Conservation (phyloP, 2,797 vertebrate species). For the Oryzias dopingdopingensis region DNA sequence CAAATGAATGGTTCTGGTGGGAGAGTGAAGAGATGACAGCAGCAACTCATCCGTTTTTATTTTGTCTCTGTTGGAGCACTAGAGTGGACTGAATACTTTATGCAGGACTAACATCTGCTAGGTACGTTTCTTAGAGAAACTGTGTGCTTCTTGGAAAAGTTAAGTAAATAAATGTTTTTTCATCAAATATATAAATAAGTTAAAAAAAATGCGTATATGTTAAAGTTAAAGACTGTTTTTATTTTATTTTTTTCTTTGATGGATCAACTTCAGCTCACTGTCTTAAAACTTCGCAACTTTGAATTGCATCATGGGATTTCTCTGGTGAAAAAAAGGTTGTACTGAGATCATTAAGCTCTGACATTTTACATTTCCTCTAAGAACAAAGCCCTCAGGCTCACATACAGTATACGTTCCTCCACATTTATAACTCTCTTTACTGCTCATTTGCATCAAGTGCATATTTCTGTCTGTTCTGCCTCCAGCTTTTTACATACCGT, state of each 20-base stretch:
- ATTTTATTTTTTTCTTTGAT: neutral
- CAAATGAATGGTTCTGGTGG: conserved; percentile 31
- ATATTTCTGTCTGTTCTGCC: conserved; percentile 27
- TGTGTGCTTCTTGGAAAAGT: neutral
- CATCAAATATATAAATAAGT: neutral
- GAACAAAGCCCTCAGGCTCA: conserved; percentile 38
- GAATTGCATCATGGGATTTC: conserved; percentile 9
- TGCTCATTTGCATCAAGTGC: conserved; percentile 42
- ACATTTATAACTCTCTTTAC: conserved; percentile 24
- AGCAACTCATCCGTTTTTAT: conserved; percentile 22
- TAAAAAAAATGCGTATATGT: neutral
- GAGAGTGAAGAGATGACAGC: conserved; percentile 16
- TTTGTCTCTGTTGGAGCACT: conserved; percentile 37
- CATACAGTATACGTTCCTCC: conserved; percentile 17
- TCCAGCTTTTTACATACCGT: conserved; percentile 27
- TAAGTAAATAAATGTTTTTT: conserved; percentile 6
- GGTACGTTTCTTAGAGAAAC: conserved; percentile 17
- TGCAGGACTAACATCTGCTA: conserved; percentile 10
- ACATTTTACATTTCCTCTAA: conserved; percentile 37
- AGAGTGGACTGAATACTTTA: conserved; percentile 18
- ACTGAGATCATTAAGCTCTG: conserved; percentile 15
- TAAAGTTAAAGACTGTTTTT: neutral
- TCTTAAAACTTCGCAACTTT: neutral
- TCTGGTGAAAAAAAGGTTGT: conserved; percentile 11
- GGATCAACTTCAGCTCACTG: neutral